A percentile compares a stretch with the other conserved stretches of the same genome.
Evolutionary conservation across 2,797 vertebrate species (phyloP).

Genomic region (Catharus ustulatus): DNA sequence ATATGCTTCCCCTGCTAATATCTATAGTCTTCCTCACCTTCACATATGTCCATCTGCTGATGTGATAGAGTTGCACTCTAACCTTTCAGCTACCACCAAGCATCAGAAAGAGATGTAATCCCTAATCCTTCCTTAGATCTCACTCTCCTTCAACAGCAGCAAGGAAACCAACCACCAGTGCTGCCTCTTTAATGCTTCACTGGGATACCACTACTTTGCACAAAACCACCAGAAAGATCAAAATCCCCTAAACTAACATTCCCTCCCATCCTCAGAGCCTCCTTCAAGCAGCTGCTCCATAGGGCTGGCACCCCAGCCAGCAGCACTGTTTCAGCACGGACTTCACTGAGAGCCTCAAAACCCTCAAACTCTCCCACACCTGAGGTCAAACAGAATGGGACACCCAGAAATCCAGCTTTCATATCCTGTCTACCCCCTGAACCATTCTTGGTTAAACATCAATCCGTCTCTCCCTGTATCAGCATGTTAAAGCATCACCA

Average conservation of each 20-base stretch:
- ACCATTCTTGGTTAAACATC: neutral
- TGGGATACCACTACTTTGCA: neutral
- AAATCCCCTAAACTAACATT: neutral
- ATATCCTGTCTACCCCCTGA: neutral
- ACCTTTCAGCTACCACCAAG: neutral
- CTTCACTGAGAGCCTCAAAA: neutral
- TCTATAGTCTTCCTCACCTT: neutral
- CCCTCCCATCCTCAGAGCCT: neutral
- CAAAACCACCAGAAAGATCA: neutral
- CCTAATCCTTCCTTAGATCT: neutral
- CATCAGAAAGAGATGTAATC: neutral
- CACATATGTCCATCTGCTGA: neutral
- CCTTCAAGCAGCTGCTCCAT: neutral
- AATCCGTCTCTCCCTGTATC: neutral
- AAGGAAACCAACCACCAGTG: rapidly evolving
- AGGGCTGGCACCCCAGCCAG: neutral
- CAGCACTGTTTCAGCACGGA: neutral
- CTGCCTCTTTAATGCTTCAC: neutral
- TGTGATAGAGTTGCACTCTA: neutral
- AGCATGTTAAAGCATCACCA: neutral
- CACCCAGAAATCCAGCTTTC: neutral
- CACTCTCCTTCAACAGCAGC: neutral
- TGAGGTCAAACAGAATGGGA: neutral
- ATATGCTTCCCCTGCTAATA: neutral
- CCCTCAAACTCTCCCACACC: neutral